Base-by-base conservation (phyloP, 2,113 vertebrate species). In the Typhlomys cinereus region DNA sequence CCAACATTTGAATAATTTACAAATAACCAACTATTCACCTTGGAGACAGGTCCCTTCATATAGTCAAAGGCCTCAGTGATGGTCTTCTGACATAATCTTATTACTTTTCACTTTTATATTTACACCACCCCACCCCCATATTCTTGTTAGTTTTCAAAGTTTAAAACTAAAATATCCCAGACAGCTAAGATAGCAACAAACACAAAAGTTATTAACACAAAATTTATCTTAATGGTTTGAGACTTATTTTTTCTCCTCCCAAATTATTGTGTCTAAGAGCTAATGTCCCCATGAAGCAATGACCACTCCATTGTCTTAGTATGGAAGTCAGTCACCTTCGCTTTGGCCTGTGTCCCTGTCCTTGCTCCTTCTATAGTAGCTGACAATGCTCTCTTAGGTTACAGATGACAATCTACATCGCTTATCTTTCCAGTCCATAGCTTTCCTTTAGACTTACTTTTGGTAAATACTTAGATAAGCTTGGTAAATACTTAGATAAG, bases 401-500 rank as follows among this genome's bases (percentile, higher is more conserved):
- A 89, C 36, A 81, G n/a, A 79, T 8, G 10, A 44, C 23, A 76
- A n/a, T n/a, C n/a, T n/a, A n/a, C n/a, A n/a, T n/a, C n/a, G n/a
- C 61, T 84, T 80, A 71, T 80, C 79, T 93, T 84, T 2, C 27
- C 66, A 87, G 7, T 1, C 74, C 44, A 84, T 94, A 44, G 5
- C 48, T 79, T 29, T 91, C n/a, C n/a, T n/a, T n/a, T n/a, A n/a
- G n/a, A n/a, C n/a, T n/a, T n/a, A n/a, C n/a, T n/a, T n/a, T n/a
- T n/a, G 44, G 34, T 79, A 6, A 21, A 83, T 27, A 4, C 75
- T 94, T 52, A 88, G 78, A 90, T 76, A 94, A 94, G n/a, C 41
- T 88, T 93, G 44, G 34, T 79, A 6, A 21, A 83, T 27, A 4
- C 75, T 94, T 52, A 88, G 78, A 90, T 76, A 94, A 94, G n/a